phyloP scores from a whole-genome alignment of 2,797 vertebrate genomes.

The Microctenopoma lineatum region DNA sequence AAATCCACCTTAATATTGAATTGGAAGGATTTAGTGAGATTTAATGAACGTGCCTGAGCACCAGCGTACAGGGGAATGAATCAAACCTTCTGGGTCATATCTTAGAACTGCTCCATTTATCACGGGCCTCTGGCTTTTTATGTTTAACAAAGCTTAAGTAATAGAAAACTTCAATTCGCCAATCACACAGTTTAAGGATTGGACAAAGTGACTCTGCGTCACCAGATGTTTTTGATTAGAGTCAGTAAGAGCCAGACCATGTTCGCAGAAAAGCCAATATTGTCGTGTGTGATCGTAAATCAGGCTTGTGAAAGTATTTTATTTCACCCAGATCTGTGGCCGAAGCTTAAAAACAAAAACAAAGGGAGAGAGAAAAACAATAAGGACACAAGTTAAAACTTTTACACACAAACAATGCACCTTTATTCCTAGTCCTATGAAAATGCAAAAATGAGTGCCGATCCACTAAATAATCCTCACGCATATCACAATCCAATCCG shows the following conservation, averaged over 20 bases:
- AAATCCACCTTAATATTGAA: constrained; percentile 29
- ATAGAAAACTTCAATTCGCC: constrained; percentile 20
- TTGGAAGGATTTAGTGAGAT: constrained; percentile 17
- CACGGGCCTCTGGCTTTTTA: constrained; percentile 7
- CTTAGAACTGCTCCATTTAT: constrained; percentile 27
- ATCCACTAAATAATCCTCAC: neutral
- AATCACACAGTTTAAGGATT: constrained; percentile 26
- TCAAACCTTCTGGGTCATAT: constrained; percentile 34
- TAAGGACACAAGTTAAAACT: neutral
- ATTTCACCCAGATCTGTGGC: neutral
- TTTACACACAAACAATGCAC: neutral
- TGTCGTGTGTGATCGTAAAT: constrained; percentile 24
- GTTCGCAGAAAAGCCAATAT: constrained; percentile 9
- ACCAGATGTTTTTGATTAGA: constrained; percentile 2
- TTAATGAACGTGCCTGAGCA: constrained; percentile 18
- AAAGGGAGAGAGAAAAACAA: neutral
- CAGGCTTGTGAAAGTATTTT: constrained; percentile 21
- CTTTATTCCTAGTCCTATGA: too few relatives aligned
- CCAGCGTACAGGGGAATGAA: constrained; percentile 25
- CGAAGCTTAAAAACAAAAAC: constrained; percentile 1
- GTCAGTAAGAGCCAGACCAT: constrained; percentile 2
- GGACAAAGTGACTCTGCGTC: constrained; percentile 9
- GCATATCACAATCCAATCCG: neutral
- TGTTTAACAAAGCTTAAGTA: constrained; percentile 10
- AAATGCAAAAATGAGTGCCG: neutral